Conservation (phyloP, 1,140 invertebrate genomes). For the Belonocnema kinseyi region DNA sequence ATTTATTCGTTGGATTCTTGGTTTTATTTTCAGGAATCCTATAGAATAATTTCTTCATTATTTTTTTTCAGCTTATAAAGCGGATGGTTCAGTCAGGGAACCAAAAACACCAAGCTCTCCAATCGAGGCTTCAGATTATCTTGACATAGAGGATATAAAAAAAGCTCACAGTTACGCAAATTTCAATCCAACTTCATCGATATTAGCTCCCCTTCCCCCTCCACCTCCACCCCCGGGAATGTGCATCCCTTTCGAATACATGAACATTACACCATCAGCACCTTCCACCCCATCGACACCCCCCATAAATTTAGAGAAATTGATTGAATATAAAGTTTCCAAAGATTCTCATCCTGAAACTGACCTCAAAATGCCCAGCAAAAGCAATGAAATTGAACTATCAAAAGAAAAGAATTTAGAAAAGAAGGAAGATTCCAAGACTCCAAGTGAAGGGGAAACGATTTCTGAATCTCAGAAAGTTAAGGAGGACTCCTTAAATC, state of each 20-base stretch:
- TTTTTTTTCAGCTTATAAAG: slow-evolving; percentile 61
- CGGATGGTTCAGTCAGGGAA: slow-evolving; percentile 59
- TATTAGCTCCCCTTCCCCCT: slow-evolving; percentile 37
- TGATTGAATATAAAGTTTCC: neutral
- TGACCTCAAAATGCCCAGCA: neutral
- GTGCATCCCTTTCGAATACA: slow-evolving; percentile 66
- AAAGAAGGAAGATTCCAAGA: slow-evolving; percentile 7
- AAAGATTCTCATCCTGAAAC: neutral
- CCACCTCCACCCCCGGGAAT: slow-evolving; percentile 61
- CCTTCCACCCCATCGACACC: neutral
- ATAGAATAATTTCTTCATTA: neutral
- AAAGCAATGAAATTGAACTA: neutral
- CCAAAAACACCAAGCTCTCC: slow-evolving; percentile 64
- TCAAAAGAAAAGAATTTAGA: slow-evolving; percentile 25
- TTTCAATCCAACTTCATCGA: slow-evolving; percentile 43
- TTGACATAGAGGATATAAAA: slow-evolving; percentile 44
- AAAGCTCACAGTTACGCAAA: slow-evolving; percentile 58
- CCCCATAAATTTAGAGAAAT: neutral
- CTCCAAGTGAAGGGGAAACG: slow-evolving; percentile 6
- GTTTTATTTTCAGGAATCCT: too few relatives aligned
- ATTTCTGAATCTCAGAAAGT: neutral
- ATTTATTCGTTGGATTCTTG: too few relatives aligned
- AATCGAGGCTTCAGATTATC: slow-evolving; percentile 39
- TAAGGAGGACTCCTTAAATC: slow-evolving; percentile 7
- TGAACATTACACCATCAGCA: slow-evolving; percentile 47